Percentiles rank a stretch among this genome's conserved stretches.
Evolutionary conservation across 1,140 invertebrate genomes (phyloP).

Genomic region (Hestina assimilis): DNA sequence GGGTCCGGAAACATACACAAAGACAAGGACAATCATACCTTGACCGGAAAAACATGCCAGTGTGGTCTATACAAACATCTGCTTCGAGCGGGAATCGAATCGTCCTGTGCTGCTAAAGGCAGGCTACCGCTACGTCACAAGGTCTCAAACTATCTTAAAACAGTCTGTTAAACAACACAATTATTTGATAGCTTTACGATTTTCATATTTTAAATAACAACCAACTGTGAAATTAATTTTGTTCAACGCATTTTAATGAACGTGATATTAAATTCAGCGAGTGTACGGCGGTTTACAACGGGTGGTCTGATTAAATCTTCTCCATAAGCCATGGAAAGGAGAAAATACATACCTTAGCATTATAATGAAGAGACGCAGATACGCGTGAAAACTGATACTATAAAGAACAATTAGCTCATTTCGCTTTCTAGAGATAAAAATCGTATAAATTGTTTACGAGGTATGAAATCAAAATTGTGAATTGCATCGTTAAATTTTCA

Average conservation of each 20-base stretch:
- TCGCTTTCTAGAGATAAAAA: slow-evolving; percentile 32
- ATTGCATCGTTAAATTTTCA: slow-evolving; percentile 4
- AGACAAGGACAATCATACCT: too few species aligned
- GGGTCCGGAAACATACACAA: too few species aligned
- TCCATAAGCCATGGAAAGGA: slow-evolving; percentile 12
- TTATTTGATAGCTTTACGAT: background rate
- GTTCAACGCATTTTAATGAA: background rate
- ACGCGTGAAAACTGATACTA: slow-evolving; percentile 26
- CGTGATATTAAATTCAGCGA: background rate
- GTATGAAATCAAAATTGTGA: slow-evolving; percentile 16
- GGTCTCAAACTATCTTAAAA: too few species aligned
- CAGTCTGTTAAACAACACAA: too few species aligned
- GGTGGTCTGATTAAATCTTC: slow-evolving; percentile 22
- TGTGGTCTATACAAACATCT: too few species aligned
- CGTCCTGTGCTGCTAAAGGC: too few species aligned
- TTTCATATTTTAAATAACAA: background rate
- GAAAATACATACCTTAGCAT: slow-evolving; percentile 21
- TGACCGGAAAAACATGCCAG: too few species aligned
- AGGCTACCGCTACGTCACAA: too few species aligned
- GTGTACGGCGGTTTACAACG: background rate
- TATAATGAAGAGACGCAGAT: slow-evolving; percentile 19
- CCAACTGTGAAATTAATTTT: background rate
- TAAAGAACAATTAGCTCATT: slow-evolving; percentile 32
- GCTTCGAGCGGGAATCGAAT: too few species aligned
- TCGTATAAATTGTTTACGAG: slow-evolving; percentile 18